Base-by-base conservation (phyloP, 2,113 vertebrate genomes). In the Gymnarchus niloticus region DNA sequence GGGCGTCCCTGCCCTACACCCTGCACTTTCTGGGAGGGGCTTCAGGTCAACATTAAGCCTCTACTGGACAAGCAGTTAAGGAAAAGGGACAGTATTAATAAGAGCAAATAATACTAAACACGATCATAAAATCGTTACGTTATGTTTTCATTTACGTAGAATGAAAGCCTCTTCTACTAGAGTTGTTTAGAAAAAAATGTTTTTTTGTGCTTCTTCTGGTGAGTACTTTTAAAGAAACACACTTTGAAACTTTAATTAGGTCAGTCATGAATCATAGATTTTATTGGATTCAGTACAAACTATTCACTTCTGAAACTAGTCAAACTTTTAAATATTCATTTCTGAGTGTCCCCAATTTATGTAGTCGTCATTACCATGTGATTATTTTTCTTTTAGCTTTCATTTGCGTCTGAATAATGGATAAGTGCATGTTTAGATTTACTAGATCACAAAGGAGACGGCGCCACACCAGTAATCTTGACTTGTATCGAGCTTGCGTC, bases 341-440 rank as follows among this genome's bases (percentile, higher is more conserved):
- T 93, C 88, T 51, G 88, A 92, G 92, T 93, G 93, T 94, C 93
- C 93, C 93, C 91, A 91, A 94, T 95, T 92, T 94, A 91, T 94
- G 91, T 94, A 91, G 89, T 92, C 89, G 90, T 94, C 91, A 94
- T 92, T 92, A 93, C 91, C 85, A 33, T 89, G 88, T 85, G 33
- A 90, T 90, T 88, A 87, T 84, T 87, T 87, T 88, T 91, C 90
- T 91, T 94, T 92, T 93, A 93, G 94, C 93, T 92, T 91, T 91
- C 91, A 69, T 83, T 92, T 91, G 91, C 91, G 56, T 82, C 83
- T n/a, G 83, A 87, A 78, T 90, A 87, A 92, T 95, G 88, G 88
- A 94, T 94, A 92, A 95, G 94, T 56, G 83, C 84, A 86, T 94
- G 91, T 93, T 93, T 94, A 94, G 85, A 94, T 94, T 93, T 93